These are phyloP conservation scores for Phocoena phocoena DNA, from an alignment of 2,113 vertebrate species.

Conservation along the genomic window DNA sequence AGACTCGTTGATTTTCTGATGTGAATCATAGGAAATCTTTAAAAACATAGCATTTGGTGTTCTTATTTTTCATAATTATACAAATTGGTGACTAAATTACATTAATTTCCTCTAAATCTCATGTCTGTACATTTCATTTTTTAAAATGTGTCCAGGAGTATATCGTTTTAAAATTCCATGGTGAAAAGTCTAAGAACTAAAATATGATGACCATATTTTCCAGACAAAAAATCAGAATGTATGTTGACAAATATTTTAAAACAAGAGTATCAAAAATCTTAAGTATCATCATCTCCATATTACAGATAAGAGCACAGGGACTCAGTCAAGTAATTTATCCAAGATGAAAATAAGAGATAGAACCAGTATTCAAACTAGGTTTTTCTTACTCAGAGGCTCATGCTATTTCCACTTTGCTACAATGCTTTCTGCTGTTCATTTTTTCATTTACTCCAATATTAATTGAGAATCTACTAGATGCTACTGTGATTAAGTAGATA, in stretches of 20 bases:
- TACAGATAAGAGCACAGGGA: not conserved
- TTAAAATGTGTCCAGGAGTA: not conserved
- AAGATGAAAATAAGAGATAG: not conserved
- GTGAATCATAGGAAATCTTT: not conserved
- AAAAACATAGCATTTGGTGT: not conserved
- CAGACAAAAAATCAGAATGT: not conserved
- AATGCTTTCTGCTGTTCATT: not conserved
- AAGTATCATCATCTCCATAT: not conserved
- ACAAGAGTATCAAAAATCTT: not conserved
- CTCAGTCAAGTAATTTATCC: slow-evolving; percentile 14
- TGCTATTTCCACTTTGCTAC: not conserved
- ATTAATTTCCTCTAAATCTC: not conserved
- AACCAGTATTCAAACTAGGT: not conserved
- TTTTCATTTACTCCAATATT: not conserved
- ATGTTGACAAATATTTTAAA: slow-evolving; percentile 16
- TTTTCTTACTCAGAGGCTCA: not conserved
- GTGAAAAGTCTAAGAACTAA: slow-evolving; percentile 24
- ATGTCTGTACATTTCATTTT: slow-evolving; percentile 19
- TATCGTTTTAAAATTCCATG: not conserved
- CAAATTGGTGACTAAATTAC: not conserved
- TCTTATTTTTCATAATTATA: slow-evolving; percentile 31
- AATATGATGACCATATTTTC: slow-evolving; percentile 1
- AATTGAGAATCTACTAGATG: not conserved
- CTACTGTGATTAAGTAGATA: not conserved
- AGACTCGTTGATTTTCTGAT: not conserved